These are phyloP conservation scores for Protonibea diacanthus DNA, from an alignment of 2,797 vertebrate species.

Conservation along the genomic window DNA sequence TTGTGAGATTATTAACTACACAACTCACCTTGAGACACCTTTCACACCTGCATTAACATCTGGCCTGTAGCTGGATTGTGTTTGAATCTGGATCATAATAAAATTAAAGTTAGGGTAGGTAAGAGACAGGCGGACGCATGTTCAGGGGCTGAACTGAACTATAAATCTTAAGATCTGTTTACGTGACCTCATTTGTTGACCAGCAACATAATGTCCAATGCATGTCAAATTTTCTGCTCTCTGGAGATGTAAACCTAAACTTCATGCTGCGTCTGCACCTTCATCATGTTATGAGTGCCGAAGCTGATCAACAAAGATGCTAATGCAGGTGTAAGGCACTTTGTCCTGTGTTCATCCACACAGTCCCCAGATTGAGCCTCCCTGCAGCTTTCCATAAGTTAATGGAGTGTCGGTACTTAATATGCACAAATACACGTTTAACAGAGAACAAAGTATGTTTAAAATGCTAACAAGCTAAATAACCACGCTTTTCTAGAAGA, in stretches of 20 bases:
- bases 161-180: no score
- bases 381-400: neutral
- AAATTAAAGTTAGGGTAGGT: no score
- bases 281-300: neutral
- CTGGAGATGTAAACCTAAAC: no score
- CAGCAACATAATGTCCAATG: no score
- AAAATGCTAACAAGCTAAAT: neutral
- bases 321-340: constrained; percentile 10
- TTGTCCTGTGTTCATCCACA: neutral
- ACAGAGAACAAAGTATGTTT: no score
- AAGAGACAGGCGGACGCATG: no score
- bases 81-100: neutral
- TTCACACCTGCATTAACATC: constrained; percentile 23
- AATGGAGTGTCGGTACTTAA: neutral
- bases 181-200: no score
- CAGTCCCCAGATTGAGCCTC: neutral
- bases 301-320: neutral
- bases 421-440: neutral
- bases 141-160: no score
- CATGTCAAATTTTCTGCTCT: no score
- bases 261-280: no score
- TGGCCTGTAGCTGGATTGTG: neutral
- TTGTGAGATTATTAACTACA: constrained; percentile 8
- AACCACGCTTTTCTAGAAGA: neutral
- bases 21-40: neutral